These are phyloP conservation scores for Herminia tarsipennalis DNA, from an alignment of 2,888 invertebrate species.

Conservation along the genomic window DNA sequence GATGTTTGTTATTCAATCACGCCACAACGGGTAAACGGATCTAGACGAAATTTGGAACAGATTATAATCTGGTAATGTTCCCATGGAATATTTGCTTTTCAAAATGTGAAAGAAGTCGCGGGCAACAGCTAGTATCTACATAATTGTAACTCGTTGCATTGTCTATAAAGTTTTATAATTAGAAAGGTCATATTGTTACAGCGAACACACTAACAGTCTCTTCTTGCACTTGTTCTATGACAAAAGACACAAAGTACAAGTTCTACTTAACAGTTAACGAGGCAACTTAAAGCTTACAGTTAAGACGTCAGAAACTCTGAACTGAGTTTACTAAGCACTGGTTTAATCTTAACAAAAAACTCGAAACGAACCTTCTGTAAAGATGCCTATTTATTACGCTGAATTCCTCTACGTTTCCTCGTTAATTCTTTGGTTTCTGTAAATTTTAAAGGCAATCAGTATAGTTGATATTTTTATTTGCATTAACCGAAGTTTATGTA, in stretches of 20 bases:
- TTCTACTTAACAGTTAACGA: slow-evolving; percentile 21
- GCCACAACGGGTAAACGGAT: too few species aligned
- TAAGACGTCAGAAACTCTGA: slow-evolving; percentile 14
- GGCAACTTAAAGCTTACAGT: slow-evolving; percentile 18
- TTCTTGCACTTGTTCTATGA: slow-evolving; percentile 13
- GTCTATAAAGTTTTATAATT: too few species aligned
- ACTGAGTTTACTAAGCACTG: slow-evolving; percentile 8
- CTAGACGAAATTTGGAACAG: too few species aligned
- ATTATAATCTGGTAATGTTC: too few species aligned
- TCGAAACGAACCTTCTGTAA: neutral
- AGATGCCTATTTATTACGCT: neutral
- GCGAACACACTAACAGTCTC: neutral
- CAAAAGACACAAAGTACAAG: slow-evolving; percentile 12
- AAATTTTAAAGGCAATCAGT: neutral
- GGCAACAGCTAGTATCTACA: too few species aligned
- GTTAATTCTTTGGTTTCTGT: neutral
- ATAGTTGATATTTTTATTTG: neutral
- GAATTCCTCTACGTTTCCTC: neutral
- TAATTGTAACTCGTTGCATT: too few species aligned
- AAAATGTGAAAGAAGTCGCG: too few species aligned
- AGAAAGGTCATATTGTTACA: too few species aligned
- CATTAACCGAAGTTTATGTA: neutral
- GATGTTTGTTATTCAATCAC: too few species aligned
- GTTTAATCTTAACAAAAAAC: slow-evolving; percentile 12
- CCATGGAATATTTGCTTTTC: too few species aligned